phyloP scores from a whole-genome alignment of 2,888 invertebrate species.

The Apotomis turbidana region DNA sequence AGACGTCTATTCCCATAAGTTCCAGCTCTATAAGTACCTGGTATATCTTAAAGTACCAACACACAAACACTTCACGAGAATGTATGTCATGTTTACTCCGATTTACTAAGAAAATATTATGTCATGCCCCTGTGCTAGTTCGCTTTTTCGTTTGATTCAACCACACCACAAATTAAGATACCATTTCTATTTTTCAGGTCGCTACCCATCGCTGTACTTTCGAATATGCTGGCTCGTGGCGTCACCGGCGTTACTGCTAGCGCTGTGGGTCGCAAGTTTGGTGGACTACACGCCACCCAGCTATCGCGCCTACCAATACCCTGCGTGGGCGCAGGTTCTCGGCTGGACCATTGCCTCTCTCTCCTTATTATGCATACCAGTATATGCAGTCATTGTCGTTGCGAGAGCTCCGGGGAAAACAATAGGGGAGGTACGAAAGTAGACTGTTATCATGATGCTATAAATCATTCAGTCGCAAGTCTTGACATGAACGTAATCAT shows the following conservation, averaged over 20 bases:
- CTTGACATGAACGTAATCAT: neutral
- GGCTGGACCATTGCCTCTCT: conserved; percentile 94
- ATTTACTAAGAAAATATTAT: too few species aligned
- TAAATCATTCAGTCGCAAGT: neutral
- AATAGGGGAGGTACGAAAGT: conserved; percentile 86
- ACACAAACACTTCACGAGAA: too few species aligned
- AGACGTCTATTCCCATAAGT: too few species aligned
- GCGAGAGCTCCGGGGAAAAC: conserved; percentile 88
- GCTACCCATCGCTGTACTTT: conserved; percentile 90
- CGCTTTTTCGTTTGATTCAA: too few species aligned
- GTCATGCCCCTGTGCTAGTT: too few species aligned
- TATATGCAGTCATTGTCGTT: conserved; percentile 89
- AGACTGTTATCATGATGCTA: neutral
- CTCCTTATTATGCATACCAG: conserved; percentile 93
- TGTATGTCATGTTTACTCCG: too few species aligned
- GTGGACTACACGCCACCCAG: conserved; percentile 94
- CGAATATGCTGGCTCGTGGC: conserved; percentile 93
- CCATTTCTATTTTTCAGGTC: conserved; percentile 60
- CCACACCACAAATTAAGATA: neutral
- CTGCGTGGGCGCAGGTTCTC: conserved; percentile 92
- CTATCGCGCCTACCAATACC: conserved; percentile 92
- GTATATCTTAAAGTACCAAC: too few species aligned
- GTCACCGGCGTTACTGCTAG: conserved; percentile 91
- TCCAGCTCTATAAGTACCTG: too few species aligned
- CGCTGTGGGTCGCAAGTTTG: conserved; percentile 94